These are phyloP conservation scores for Leptinotarsa lineolata DNA, from an alignment of 1,140 invertebrate genomes.

Conservation along the genomic window DNA sequence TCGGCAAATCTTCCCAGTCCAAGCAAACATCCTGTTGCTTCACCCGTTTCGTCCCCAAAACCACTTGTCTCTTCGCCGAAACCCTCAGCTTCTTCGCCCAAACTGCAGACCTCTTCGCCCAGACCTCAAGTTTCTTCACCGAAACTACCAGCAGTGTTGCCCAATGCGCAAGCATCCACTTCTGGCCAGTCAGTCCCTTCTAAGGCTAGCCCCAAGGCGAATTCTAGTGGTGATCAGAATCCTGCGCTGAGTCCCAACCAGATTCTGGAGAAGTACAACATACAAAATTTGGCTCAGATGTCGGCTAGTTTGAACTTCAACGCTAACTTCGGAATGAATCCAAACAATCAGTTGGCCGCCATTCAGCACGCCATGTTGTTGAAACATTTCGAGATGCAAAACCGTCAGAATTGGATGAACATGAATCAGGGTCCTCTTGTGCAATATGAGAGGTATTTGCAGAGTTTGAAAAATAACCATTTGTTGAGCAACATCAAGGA, in stretches of 20 bases:
- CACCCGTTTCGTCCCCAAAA: neutral
- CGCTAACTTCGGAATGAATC: constrained; percentile 34
- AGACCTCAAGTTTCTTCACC: neutral
- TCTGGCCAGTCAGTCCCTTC: constrained; percentile 7
- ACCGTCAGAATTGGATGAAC: constrained; percentile 48
- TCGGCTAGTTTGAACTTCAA: constrained; percentile 52
- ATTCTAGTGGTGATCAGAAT: constrained; percentile 1
- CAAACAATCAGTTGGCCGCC: constrained; percentile 43
- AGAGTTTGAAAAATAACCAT: constrained; percentile 44
- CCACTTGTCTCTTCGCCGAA: neutral
- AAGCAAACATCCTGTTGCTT: neutral
- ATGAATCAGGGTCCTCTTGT: constrained; percentile 44
- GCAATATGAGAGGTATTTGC: constrained; percentile 54
- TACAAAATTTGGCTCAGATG: constrained; percentile 53
- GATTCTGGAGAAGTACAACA: constrained; percentile 54
- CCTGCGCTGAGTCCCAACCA: constrained; percentile 46
- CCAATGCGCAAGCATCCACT: neutral
- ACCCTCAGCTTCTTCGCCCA: constrained; percentile 15
- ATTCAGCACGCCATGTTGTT: constrained; percentile 52
- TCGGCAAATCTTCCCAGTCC: constrained; percentile 2
- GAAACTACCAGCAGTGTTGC: neutral
- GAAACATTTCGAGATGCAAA: constrained; percentile 51
- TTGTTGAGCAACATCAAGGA: constrained; percentile 45
- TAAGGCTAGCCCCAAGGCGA: constrained; percentile 15
- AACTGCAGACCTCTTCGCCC: constrained; percentile 13